Base-by-base conservation (phyloP, 1,140 invertebrate genomes). In the Phymastichus coffea region DNA sequence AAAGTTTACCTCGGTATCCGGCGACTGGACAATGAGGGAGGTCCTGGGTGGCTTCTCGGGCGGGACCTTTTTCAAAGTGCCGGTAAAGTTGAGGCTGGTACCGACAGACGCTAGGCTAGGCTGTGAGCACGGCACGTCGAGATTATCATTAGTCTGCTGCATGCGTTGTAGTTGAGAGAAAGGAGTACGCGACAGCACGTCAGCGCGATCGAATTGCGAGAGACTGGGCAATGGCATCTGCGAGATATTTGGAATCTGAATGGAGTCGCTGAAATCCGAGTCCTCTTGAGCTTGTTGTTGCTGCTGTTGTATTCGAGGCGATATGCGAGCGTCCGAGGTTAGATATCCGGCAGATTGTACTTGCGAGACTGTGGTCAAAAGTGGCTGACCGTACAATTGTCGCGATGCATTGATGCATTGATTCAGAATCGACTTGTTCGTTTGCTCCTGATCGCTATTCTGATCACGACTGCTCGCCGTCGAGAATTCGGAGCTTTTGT, bases 41-140 rank as follows among this genome's bases (percentile, higher is more conserved):
- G 76, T 78, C 63, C 78, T 76, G n/a, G 78, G 78, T 28, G 78
- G 78, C 55, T 80, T 80, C 55, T 80, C 78, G 0, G 78, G 78
- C 4, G 78, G 77, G 23, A 80, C 70, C 44, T 79, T 80, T 65
- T 79, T 80, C 55, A 80, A 57, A 0, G 77, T 79, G 4, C 77
- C 77, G 3, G 76, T 73, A 53, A 79, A 74, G 22, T 70, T 71
- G 0, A 65, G 25, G 46, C 46, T 38, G 38, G 35, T 26, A 1
- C 63, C 56, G 20, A 68, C 55, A 6, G 68, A 44, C 2, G 55
- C 30, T 49, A 53, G 51, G 41, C n/a, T 55, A 28, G 63, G 63
- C 19, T 70, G 61, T 53, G 63, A 57, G 44, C 58, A 65, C 26
- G 35, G 48, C 7, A 63, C 56, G 26, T 78, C 74, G 52, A 68